Evolutionary conservation across 2,888 invertebrate species (phyloP).

Genomic region (Sclerodermus sp.): DNA sequence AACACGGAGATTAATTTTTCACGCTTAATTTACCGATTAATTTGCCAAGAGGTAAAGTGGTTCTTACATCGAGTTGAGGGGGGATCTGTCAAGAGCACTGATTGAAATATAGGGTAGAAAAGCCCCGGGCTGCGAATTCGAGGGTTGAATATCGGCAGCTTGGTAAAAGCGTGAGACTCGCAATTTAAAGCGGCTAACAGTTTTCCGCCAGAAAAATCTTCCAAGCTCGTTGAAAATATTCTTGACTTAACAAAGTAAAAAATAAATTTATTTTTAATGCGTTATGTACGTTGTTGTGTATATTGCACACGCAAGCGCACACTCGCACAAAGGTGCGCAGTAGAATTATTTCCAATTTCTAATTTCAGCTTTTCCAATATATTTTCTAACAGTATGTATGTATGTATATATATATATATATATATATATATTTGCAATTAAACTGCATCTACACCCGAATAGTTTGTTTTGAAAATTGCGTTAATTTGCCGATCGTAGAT

Average conservation of each 20-base stretch:
- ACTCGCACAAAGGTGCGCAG: too few relatives aligned
- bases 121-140: slow-evolving; percentile 43
- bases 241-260: too few relatives aligned
- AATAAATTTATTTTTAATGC: too few relatives aligned
- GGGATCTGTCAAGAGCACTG: slow-evolving; percentile 50
- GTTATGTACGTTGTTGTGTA: too few relatives aligned
- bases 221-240: background rate
- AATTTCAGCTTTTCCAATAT: too few relatives aligned
- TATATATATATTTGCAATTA: too few relatives aligned
- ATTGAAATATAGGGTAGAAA: slow-evolving; percentile 54
- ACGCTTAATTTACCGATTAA: slow-evolving; percentile 51
- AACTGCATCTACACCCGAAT: too few relatives aligned
- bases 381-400: too few relatives aligned
- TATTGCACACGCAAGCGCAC: too few relatives aligned
- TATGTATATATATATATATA: too few relatives aligned
- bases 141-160: slow-evolving; percentile 30
- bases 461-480: slow-evolving; percentile 53
- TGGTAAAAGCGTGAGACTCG: slow-evolving; percentile 35
- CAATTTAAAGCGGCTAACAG: slow-evolving; percentile 42
- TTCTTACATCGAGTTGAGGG: slow-evolving; percentile 28
- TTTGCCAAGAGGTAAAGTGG: slow-evolving; percentile 41
- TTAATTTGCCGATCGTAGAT: slow-evolving; percentile 51
- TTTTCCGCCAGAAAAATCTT: background rate
- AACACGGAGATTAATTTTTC: slow-evolving; percentile 43
- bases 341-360: too few relatives aligned